phyloP scores from a whole-genome alignment of 2,888 invertebrate species.

The Pheosia gnoma region DNA sequence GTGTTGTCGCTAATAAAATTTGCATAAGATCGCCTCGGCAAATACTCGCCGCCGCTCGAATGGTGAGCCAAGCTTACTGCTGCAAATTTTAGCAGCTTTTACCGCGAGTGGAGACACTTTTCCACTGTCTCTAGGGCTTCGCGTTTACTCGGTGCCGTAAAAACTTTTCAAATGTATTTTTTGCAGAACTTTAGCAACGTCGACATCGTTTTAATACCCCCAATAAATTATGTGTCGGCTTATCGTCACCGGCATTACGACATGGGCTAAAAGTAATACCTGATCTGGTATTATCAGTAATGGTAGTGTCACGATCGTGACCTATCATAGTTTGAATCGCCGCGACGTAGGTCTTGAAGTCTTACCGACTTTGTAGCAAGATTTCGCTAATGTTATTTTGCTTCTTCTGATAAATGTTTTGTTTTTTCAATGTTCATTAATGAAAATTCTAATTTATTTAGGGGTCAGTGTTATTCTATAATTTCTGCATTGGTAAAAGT shows the following conservation, averaged over 20 bases:
- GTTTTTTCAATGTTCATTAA: too few species aligned
- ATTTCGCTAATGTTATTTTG: too few species aligned
- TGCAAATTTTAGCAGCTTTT: slow-evolving; percentile 46
- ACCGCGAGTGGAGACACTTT: slow-evolving; percentile 28
- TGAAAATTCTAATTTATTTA: too few species aligned
- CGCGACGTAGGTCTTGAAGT: not conserved
- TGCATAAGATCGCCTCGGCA: slow-evolving; percentile 35
- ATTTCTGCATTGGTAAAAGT: not conserved
- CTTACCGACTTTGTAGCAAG: too few species aligned
- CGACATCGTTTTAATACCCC: not conserved
- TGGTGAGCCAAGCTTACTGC: slow-evolving; percentile 23
- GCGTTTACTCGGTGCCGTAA: not conserved
- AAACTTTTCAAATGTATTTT: slow-evolving; percentile 2
- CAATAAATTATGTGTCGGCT: not conserved
- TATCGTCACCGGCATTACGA: not conserved
- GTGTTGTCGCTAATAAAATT: slow-evolving; percentile 40
- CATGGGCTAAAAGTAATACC: slow-evolving; percentile 1
- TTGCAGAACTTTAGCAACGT: not conserved
- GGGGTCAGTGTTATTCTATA: too few species aligned
- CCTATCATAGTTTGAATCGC: not conserved
- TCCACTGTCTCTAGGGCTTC: slow-evolving; percentile 14
- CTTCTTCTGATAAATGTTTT: too few species aligned
- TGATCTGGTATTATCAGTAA: slow-evolving; percentile 1
- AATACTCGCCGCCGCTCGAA: slow-evolving; percentile 23
- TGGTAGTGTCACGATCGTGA: not conserved